Evolutionary conservation across 2,888 invertebrate genomes (phyloP).

Genomic region (Coremacera marginata): DNA sequence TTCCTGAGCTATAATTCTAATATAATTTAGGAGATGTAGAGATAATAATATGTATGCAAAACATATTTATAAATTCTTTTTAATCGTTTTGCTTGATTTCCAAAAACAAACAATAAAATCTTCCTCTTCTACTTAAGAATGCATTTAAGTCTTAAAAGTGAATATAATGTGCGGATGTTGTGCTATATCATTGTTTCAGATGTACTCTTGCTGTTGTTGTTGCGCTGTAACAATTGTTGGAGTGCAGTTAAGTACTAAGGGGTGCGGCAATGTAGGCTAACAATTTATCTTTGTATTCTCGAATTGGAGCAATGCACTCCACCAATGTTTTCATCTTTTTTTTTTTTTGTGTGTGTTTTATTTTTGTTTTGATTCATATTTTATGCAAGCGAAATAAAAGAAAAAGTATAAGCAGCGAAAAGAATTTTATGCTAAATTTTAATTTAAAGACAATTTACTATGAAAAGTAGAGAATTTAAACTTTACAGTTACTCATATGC

Average conservation of each 20-base stretch:
- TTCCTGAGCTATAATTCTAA: too few relatives aligned
- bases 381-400: neutral
- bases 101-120: too few relatives aligned
- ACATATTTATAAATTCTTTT: too few relatives aligned
- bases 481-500: neutral
- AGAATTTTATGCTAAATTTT: neutral
- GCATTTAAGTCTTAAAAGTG: slow-evolving; percentile 33
- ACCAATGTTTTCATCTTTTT: neutral
- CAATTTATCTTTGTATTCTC: neutral
- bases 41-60: too few relatives aligned
- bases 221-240: neutral
- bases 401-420: neutral
- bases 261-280: slow-evolving; percentile 29
- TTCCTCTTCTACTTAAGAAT: neutral
- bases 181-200: neutral
- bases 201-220: neutral
- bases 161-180: slow-evolving; percentile 5
- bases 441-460: slow-evolving; percentile 14
- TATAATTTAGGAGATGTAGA: too few relatives aligned
- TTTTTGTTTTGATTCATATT: slow-evolving; percentile 5
- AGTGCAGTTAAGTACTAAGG: slow-evolving; percentile 21
- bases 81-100: too few relatives aligned
- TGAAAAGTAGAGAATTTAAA: neutral
- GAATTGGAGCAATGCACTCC: slow-evolving; percentile 7
- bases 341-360: neutral